Base-by-base conservation (phyloP, 2,113 vertebrate species). In the Leucopsar rothschildi region DNA sequence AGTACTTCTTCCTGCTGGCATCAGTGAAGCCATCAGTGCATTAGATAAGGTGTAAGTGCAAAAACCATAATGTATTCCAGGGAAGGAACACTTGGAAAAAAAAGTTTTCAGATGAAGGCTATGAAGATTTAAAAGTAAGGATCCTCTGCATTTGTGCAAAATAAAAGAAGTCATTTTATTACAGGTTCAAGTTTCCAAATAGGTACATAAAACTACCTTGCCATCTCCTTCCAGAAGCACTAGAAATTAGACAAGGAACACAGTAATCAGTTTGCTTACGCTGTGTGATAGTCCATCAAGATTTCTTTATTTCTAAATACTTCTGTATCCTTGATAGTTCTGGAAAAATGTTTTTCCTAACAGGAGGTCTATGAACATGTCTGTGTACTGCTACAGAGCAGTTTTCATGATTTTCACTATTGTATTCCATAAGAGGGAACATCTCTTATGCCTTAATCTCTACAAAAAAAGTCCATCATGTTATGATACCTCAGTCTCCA, bases 281-380 rank as follows among this genome's bases (percentile, higher is more conserved):
- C 1, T 53, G 31, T 40, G 31, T 53, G 50, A 47, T 0, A 47
- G 28, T 28, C 33, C 12, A 9, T 27, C 27, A 64, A 12, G 77
- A 73, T 22, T 9, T 23, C 37, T 64, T 72, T 18, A 33, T 59
- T 83, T 80, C 29, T 50, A 33, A 70, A 45, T 40, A 40, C 10
- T 69, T 57, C 33, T 49, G 40, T 61, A 31, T 18, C 52, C 52
- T 31, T 52, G 9, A 35, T 8, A 28, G 39, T 21, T 64, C 14
- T 0, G 0, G 3, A 8, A 68, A 21, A 57, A 35, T 29, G 44
- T 14, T 85, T 21, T 42, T 31, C 59, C 40, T 55, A 56, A 47
- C 0, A 60, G 9, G 12, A 81, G 12, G 44, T 14, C 18, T 39
- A 37, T 12, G 10, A 73, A 40, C 0, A 0, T 22, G 8, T 27